Evolutionary conservation across 2,113 vertebrate species (phyloP), one percentile per base, ranked within the genome.

Genomic region (Esox niger): DNA sequence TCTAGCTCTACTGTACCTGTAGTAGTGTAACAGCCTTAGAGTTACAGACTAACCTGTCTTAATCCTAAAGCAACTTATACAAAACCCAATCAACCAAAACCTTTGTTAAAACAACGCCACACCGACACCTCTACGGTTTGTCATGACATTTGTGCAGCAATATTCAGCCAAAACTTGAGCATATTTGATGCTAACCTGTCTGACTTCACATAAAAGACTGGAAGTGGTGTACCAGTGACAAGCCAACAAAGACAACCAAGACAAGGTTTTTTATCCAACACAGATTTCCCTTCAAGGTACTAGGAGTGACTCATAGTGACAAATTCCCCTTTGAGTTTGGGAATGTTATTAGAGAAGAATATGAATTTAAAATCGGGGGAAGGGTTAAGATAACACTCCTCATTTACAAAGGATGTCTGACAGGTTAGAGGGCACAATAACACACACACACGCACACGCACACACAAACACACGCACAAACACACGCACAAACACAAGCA

Each of bases 391-490:
- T 43, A 57, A 69, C 21, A 11, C 5, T 4, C 32, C 32, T 68
- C 17, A 23, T 71, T 71, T 64, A 67, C 58, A 67, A 75, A 58
- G 38, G 57, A 3, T 29, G 10, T 13, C 55, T 78, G 74, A 76
- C 13, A 63, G 6, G 23, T 57, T 11, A 2, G 20, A 25, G 55
- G 38, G 15, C 38, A 43, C 38, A 4, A 17, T 43, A 1, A 43
- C 0, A 43, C 38, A 43, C 38, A 17, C 15, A 43, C 38, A 33
- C 31, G 6, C 31, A 35, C 33, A 35, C 33, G 13, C 10, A 35
- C 33, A 35, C 33, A 35, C 32, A 33, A 7, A 35, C 32, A 35
- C 32, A 35, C 32, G 10, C 32, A 35, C 33, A 35, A 1, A 35
- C 33, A 35, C 1, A n/a, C n/a, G n/a, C n/a, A n/a, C n/a, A n/a